Percentiles rank a stretch among this genome's conserved stretches.
Conservation (phyloP, 2,797 vertebrate species). For the Onychomys torridus region DNA sequence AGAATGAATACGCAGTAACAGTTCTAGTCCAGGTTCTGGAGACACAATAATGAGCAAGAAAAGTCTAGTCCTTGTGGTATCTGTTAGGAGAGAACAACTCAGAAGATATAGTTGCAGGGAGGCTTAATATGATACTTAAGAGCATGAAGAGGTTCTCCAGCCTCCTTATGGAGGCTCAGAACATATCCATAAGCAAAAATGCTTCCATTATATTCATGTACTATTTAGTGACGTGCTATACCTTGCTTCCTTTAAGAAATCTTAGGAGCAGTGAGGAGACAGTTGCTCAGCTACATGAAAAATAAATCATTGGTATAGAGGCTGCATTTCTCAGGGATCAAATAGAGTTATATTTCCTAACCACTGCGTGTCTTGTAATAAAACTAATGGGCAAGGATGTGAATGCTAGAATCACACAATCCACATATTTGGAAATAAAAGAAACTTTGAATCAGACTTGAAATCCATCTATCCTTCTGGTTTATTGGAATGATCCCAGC, state of each 20-base stretch:
- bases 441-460: background rate
- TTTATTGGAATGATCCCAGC: background rate
- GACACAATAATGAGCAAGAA: background rate
- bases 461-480: background rate
- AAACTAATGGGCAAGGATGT: conserved; percentile 1
- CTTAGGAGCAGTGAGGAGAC: background rate
- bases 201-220: background rate
- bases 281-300: background rate
- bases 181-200: conserved; percentile 21
- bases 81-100: conserved; percentile 9
- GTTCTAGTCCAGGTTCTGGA: background rate
- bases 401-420: background rate
- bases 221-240: background rate
- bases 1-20: background rate
- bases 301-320: background rate
- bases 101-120: background rate
- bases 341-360: background rate
- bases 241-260: conserved; percentile 19
- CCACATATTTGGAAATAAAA: background rate
- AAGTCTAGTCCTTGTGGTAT: background rate
- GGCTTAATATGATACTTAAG: background rate
- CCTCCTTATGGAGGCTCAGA: background rate
- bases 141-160: background rate
- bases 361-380: background rate
- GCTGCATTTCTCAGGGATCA: background rate